Conservation (phyloP, 1,140 invertebrate species). For the Lasioglossum albipes region DNA sequence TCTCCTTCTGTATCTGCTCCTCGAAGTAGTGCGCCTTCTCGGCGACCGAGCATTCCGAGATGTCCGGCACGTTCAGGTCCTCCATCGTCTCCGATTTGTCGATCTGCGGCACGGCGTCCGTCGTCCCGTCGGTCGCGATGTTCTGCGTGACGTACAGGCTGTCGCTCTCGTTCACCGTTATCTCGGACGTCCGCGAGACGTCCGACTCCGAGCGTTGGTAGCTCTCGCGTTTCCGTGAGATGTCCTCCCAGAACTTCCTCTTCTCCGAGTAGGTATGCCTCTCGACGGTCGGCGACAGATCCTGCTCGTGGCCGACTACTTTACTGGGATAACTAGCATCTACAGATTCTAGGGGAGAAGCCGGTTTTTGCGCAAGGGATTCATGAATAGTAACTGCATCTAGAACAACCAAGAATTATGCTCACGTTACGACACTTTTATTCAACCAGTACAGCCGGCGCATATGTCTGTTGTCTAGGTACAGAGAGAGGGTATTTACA, state of each 20-base stretch:
- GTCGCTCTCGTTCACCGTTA: slow-evolving; percentile 76
- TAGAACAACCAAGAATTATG: slow-evolving; percentile 79
- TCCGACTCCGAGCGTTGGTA: slow-evolving; percentile 78
- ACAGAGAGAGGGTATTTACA: slow-evolving; percentile 23
- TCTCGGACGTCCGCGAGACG: slow-evolving; percentile 74
- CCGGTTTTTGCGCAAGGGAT: slow-evolving; percentile 77
- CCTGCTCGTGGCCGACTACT: slow-evolving; percentile 67
- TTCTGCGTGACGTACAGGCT: slow-evolving; percentile 71
- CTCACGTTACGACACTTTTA: slow-evolving; percentile 72
- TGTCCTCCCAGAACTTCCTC: slow-evolving; percentile 78
- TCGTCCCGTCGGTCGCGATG: slow-evolving; percentile 67
- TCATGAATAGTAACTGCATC: slow-evolving; percentile 77
- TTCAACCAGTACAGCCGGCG: slow-evolving; percentile 52
- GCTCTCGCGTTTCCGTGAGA: slow-evolving; percentile 74
- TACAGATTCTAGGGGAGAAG: slow-evolving; percentile 78
- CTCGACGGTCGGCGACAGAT: slow-evolving; percentile 71
- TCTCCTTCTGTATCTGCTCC: slow-evolving; percentile 78
- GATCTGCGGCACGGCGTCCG: slow-evolving; percentile 48
- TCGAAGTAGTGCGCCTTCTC: slow-evolving; percentile 80
- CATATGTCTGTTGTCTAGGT: too few species aligned
- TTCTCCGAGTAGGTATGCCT: slow-evolving; percentile 78
- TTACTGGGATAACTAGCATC: slow-evolving; percentile 78
- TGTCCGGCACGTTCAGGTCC: slow-evolving; percentile 74
- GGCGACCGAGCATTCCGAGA: slow-evolving; percentile 78
- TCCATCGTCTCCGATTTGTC: slow-evolving; percentile 71